Evolutionary conservation across 2,113 vertebrate genomes (phyloP), one percentile per base, ranked within the genome.

Genomic region (Bucco capensis): DNA sequence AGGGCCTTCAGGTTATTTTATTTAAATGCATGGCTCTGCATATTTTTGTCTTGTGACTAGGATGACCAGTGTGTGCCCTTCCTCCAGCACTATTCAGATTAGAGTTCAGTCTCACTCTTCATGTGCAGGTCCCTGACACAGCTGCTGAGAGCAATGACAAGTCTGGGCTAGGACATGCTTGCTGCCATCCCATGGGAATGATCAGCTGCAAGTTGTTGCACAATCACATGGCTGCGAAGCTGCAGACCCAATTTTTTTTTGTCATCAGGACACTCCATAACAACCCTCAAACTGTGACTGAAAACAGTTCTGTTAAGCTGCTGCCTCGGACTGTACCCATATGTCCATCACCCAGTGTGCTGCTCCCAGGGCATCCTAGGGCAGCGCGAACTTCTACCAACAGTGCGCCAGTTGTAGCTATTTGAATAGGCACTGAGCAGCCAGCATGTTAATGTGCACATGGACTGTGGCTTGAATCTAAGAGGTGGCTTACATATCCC

Each of bases 101-200:
- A 31, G 33, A 33, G 19, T 21, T 24, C 75, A 30, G 31, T 12
- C 28, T 69, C 22, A 10, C 30, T 25, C 16, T 33, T 12, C 5
- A 13, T 5, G n/a, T 69, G 37, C 17, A 9, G 0, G 24, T 13
- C 47, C 66, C 33, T 53, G 66, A 33, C 49, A 27, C 42, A 37
- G 49, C 6, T 50, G 28, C 19, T 7, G 42, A 15, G 53, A 25
- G 30, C 49, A 30, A 19, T 14, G 22, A 4, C 37, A 13, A 42
- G 4, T 5, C 6, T 8, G 18, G 50, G 33, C 47, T 37, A 7
- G 47, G 60, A 60, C 1, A 1, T 2, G 17, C 17, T 49, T 5
- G 10, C 44, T 15, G n/a, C 42, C 7, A 1, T 46, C 22, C 21
- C 28, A 2, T 8, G 1, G 46, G 5, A 17, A 33, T 2, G 14